Evolutionary conservation across 1,140 invertebrate genomes (phyloP), one percentile per base, ranked within the genome.

Genomic region (Scaptomyza hsui): DNA sequence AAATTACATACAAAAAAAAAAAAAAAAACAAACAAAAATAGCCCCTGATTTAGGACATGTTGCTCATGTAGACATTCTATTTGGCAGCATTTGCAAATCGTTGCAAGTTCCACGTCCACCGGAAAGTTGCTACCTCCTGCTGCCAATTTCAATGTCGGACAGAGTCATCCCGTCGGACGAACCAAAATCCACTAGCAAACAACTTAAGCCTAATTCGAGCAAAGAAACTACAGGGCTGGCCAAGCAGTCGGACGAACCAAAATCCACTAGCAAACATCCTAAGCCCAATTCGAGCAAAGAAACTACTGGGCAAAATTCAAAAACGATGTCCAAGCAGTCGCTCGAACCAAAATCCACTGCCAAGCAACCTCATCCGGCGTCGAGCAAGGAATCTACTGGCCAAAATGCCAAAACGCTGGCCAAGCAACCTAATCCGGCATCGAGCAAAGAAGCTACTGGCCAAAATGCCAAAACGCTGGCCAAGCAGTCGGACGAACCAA

Each of bases 41-140:
- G 55, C 13, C 18, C 42, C 45, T 29, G 26, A 47, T 10, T 26
- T 48, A 13, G 15, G 32, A 24, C 9, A 12, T 18, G 35, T 41
- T 63, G 26, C 63, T 47, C n/a, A 72, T 60, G 42, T 47, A 19
- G 29, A 15, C 29, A 29, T 51, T 29, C 37, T 37, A 19, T 35
- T 51, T 42, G 64, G 13, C 61, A 86, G 80, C 15, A 44, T 71
- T 51, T 53, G 55, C 42, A 35, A 72, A 5, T 68, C 74, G 18
- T 32, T 76, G 41, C 71, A 64, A 47, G 29, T 76, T 39, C 32
- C 71, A 10, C 49, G 37, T 21, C 44, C 60, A 16, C 65, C 70
- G 16, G 55, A 42, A 21, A 61, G 10, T 18, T 65, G 60, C 19
- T 29, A 44, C n/a, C 26, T 52, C 6, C 32, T 70, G 7, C 19